Conservation (phyloP, 2,113 vertebrate species). For the Machaerirhynchus nigripectus region DNA sequence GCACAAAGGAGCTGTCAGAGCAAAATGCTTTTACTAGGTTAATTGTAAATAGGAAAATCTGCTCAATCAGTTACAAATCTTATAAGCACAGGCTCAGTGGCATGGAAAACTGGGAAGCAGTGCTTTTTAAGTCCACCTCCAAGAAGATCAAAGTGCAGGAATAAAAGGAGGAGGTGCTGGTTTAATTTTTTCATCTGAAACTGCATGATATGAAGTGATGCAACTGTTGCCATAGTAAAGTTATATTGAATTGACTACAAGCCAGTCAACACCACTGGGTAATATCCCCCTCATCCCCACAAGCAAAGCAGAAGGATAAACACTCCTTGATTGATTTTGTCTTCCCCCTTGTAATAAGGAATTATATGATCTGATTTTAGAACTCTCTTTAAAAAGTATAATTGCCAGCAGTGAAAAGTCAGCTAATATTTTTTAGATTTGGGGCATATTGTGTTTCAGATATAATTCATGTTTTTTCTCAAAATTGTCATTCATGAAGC, state of each 20-base stretch:
- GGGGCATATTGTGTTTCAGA: background rate
- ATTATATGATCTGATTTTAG: background rate
- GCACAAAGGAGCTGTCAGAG: constrained; percentile 39
- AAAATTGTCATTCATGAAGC: background rate
- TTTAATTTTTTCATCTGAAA: constrained; percentile 18
- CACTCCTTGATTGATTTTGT: background rate
- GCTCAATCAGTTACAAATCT: background rate
- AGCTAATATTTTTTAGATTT: background rate
- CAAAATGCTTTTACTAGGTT: background rate
- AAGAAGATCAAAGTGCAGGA: constrained; percentile 22
- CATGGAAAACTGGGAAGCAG: constrained; percentile 11
- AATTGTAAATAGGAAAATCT: constrained; percentile 21
- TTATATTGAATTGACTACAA: constrained; percentile 57
- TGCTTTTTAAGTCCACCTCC: constrained; percentile 2
- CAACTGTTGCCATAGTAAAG: constrained; percentile 69
- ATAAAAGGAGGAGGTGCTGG: background rate
- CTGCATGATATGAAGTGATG: background rate
- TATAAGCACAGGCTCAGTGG: background rate
- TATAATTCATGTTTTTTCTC: background rate
- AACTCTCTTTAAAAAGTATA: background rate
- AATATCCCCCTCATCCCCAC: background rate
- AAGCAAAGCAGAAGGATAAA: background rate
- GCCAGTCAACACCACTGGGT: background rate
- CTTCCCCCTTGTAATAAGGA: background rate
- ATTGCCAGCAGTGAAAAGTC: background rate